These are phyloP conservation scores for Aproaerema taeniolella DNA, from an alignment of 2,888 invertebrate genomes.

Conservation along the genomic window DNA sequence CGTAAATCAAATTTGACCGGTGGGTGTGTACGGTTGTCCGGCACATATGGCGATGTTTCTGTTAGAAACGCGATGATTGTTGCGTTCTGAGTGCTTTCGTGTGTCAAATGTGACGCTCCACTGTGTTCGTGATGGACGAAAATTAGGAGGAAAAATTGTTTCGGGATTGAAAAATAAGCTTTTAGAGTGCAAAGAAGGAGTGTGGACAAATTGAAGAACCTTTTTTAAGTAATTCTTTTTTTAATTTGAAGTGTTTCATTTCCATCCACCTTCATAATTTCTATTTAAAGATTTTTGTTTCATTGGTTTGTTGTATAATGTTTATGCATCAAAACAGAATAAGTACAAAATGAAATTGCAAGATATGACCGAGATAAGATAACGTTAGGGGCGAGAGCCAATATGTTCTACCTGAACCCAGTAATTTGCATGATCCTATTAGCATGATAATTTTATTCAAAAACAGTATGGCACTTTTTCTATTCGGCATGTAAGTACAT, in stretches of 20 bases:
- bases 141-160: no score
- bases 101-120: constrained; percentile 50
- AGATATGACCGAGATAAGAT: constrained; percentile 17
- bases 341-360: no score
- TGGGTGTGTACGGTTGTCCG: constrained; percentile 66
- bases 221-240: no score
- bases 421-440: constrained; percentile 48
- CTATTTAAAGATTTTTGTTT: no score
- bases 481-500: not conserved
- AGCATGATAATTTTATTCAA: constrained; percentile 50
- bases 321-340: no score
- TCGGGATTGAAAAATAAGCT: no score
- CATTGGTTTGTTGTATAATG: no score
- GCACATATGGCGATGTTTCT: constrained; percentile 71
- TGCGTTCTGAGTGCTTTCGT: constrained; percentile 60
- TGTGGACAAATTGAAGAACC: no score
- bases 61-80: constrained; percentile 45
- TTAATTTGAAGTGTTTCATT: no score
- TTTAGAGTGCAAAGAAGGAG: no score
- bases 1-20: constrained; percentile 77
- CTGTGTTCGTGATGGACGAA: constrained; percentile 53
- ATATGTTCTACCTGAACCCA: constrained; percentile 34
- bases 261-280: no score
- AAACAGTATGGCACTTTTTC: constrained; percentile 45
- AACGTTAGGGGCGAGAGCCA: constrained; percentile 34